Evolutionary conservation across 2,113 vertebrate genomes (phyloP), one percentile per base, ranked within the genome.

Genomic region (Copsychus sechellarum): DNA sequence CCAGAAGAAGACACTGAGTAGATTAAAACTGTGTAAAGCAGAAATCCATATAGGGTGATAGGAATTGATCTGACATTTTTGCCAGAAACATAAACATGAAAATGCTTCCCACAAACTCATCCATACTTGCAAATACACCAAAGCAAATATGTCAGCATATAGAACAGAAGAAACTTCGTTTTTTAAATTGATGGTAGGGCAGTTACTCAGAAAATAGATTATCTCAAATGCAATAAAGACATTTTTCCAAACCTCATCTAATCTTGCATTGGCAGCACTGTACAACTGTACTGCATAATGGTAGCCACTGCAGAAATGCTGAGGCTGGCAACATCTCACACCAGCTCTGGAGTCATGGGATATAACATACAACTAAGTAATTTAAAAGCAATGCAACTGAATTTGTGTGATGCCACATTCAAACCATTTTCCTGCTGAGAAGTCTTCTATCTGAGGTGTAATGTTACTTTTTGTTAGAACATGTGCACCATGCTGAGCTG

Each of bases 211-310:
- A 86, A 82, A 87, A 50, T 40, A 87, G 61, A 69, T 77, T 81
- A 47, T 67, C 19, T 72, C n/a, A 56, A 78, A 26, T 90, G 50
- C 47, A 91, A 22, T 70, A 29, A 92, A 56, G n/a, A 47, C 29
- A 15, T 80, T 90, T 93, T 93, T 78, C 26, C 31, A 93, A 78
- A 29, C 31, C 77, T 85, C 56, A 90, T 95, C 57, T 54, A 58
- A 56, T 76, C 76, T 74, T 81, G 11, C 25, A 42, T 40, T 81
- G 54, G 79, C 33, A 70, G 33, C 38, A 29, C 20, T 79, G 42
- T 62, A 31, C 28, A 67, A 16, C 33, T 85, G 3, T 43, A 25
- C 21, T 70, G 45, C 28, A 5, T 80, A 53, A 36, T 50, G 25
- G 50, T 34, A 61, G 42, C 58, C 82, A 77, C 12, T 77, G 58